phyloP scores from a whole-genome alignment of 2,797 vertebrate genomes.

The Semaprochilodus insignis region DNA sequence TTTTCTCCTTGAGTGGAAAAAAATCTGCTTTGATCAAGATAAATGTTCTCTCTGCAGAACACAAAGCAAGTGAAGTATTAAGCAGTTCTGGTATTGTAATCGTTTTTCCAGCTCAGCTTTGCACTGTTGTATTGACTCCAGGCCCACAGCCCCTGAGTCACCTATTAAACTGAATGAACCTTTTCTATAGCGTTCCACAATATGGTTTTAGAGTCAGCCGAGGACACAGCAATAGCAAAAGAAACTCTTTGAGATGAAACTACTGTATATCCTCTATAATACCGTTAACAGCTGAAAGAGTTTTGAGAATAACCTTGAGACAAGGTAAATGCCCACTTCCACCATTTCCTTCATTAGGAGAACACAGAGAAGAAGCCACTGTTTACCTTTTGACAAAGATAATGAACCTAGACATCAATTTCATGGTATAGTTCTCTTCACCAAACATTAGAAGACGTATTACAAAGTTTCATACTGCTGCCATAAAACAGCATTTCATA shows the following conservation, averaged over 20 bases:
- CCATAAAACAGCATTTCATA: too few species aligned
- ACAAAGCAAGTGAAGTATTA: constrained; percentile 2
- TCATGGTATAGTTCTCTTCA: too few species aligned
- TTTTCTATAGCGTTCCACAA: neutral
- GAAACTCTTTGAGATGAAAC: neutral
- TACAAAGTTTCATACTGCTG: too few species aligned
- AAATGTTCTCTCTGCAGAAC: constrained; percentile 5
- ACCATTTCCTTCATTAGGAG: too few species aligned
- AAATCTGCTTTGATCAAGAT: neutral
- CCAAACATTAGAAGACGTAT: too few species aligned
- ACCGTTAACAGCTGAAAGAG: too few species aligned
- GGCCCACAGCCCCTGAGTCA: neutral
- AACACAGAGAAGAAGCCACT: too few species aligned
- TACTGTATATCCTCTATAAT: neutral
- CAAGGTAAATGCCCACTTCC: too few species aligned
- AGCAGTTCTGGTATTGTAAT: neutral
- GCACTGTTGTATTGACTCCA: constrained; percentile 8
- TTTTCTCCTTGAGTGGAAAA: constrained; percentile 7
- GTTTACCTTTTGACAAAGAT: too few species aligned
- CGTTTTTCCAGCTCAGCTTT: neutral
- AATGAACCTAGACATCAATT: too few species aligned
- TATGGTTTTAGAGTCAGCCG: neutral
- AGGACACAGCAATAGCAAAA: neutral
- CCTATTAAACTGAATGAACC: constrained; percentile 8
- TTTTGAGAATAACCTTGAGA: too few species aligned